These are phyloP conservation scores for Nesospiza acunhae DNA, from an alignment of 2,113 vertebrate genomes.

Conservation along the genomic window DNA sequence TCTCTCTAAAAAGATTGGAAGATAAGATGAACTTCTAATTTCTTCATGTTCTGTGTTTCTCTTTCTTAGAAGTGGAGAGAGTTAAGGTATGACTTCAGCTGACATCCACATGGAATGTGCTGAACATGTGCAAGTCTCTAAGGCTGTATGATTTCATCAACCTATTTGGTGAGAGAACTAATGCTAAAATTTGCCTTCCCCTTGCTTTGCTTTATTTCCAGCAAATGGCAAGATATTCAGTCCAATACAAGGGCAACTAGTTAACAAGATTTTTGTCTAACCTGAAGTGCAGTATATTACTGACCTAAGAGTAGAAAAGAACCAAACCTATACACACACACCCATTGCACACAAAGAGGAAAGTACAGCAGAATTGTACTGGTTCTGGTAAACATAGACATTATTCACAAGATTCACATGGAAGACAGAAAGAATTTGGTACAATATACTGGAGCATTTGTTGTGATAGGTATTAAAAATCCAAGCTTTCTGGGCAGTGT, in stretches of 20 bases:
- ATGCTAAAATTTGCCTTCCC: not conserved
- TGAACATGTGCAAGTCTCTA: not conserved
- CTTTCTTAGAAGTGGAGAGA: not conserved
- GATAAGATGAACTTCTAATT: not conserved
- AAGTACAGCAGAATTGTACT: not conserved
- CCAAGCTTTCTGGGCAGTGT: fast-evolving
- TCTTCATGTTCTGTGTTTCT: not conserved
- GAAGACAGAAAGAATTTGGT: not conserved
- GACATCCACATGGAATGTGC: not conserved
- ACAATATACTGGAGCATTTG: not conserved
- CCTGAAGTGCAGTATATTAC: not conserved
- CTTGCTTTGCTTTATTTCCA: not conserved
- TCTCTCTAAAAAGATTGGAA: not conserved
- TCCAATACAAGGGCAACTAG: not conserved
- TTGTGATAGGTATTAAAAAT: not conserved
- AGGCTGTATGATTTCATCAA: not conserved
- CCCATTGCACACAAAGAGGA: fast-evolving
- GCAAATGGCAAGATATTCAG: not conserved
- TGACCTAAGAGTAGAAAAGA: not conserved
- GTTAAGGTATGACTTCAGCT: not conserved
- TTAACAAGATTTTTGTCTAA: not conserved
- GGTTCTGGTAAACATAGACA: not conserved
- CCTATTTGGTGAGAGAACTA: not conserved
- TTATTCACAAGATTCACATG: not conserved
- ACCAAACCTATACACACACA: not conserved